phyloP scores from a whole-genome alignment of 2,113 vertebrate genomes.

The Cromileptes altivelis region DNA sequence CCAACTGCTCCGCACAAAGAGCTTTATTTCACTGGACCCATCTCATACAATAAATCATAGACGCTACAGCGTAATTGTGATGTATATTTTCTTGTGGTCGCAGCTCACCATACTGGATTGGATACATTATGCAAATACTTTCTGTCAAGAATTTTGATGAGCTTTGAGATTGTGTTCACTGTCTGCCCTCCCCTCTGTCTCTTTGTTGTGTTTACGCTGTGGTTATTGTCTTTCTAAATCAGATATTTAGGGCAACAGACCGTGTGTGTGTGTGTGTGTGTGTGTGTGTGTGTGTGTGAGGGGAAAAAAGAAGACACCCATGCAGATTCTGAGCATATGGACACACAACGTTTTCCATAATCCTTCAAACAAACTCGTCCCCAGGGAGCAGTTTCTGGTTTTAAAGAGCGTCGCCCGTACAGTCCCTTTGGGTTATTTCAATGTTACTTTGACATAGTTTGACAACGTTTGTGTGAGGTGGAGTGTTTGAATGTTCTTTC shows the following conservation, averaged over 20 bases:
- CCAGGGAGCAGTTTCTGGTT: not conserved
- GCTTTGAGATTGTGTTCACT: slow-evolving; percentile 42
- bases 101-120: slow-evolving; percentile 33
- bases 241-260: slow-evolving; percentile 33
- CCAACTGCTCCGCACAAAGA: slow-evolving; percentile 71
- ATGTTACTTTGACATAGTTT: slow-evolving; percentile 8
- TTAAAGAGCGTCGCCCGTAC: not conserved
- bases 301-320: no score
- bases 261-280: slow-evolving; percentile 7
- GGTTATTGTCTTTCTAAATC: slow-evolving; percentile 62
- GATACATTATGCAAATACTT: slow-evolving; percentile 63
- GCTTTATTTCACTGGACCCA: slow-evolving; percentile 57
- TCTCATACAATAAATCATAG: slow-evolving; percentile 68
- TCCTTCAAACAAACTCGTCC: slow-evolving; percentile 5
- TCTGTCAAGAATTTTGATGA: slow-evolving; percentile 48
- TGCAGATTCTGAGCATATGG: not conserved
- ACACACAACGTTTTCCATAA: slow-evolving; percentile 5
- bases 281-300: not conserved
- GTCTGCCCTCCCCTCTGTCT: slow-evolving; percentile 20
- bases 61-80: slow-evolving; percentile 57
- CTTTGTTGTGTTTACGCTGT: slow-evolving; percentile 60
- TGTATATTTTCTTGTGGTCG: slow-evolving; percentile 68
- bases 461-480: not conserved
- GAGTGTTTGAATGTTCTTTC: not conserved
- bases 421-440: not conserved